Base-by-base conservation (phyloP, 2,797 vertebrate genomes). In the Microtus californicus region DNA sequence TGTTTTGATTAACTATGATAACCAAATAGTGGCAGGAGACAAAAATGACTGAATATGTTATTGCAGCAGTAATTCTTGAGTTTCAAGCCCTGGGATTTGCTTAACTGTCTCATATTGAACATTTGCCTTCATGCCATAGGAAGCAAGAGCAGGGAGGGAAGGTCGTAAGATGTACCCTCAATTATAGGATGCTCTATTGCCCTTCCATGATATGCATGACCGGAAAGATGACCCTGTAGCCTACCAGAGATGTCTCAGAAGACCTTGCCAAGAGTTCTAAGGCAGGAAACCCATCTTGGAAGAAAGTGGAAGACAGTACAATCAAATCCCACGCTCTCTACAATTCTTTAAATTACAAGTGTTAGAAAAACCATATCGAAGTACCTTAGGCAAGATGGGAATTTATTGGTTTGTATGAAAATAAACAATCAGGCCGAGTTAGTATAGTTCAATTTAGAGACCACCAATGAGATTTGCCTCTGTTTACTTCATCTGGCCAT, bases 61-160 rank as follows among this genome's bases (percentile, higher is more conserved):
- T n/a, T 88, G 71, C n/a, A 87, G 79, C 40, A 90, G 19, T 93
- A 77, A 81, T 90, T 71, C 43, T 86, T 91, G 48, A 82, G 74
- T 67, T 88, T 96, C 67, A 76, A 91, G 74, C 31, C 37, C 34
- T 77, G 82, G n/a, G 29, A 86, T 96, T 96, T 96, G 43, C 74
- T 87, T 56, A 74, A 45, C 67, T 87, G 51, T 77, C 59, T 74
- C 65, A 34, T 79, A 23, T 59, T 93, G 79, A 87, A 29, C 54
- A 89, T 87, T 95, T 97, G 92, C 48, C 43, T 92, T 96, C 37
- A 59, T 95, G 87, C 31, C 17, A n/a, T 71, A 78, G 79, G 82
- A 93, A 96, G 81, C 76, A 91, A 69, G 77, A 87, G 54, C 48
- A 77, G 78, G 17, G 29, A 96, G 29, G 71, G 23, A 40, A 89